phyloP scores from a whole-genome alignment of 30 jellyfish, hydroid and myxozoan genomes.

The Catostylus mosaicus region DNA sequence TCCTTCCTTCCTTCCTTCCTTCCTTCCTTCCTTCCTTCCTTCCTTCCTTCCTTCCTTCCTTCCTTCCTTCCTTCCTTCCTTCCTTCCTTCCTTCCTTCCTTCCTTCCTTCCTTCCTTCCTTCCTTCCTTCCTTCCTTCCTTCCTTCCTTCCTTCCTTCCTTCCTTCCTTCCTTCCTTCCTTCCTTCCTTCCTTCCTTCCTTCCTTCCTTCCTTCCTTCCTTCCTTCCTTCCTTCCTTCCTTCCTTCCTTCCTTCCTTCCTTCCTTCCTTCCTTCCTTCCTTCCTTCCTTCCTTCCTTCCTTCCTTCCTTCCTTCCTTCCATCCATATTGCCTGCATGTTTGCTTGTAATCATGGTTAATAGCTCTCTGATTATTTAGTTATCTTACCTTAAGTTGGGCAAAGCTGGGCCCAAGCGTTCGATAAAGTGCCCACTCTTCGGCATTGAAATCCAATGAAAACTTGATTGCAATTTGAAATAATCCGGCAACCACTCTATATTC shows the following conservation, averaged over 20 bases:
- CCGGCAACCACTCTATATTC: slow-evolving; percentile 63
- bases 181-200: background rate
- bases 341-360: background rate
- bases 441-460: slow-evolving; percentile 47
- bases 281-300: background rate
- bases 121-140: background rate
- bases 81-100: background rate
- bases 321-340: background rate
- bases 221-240: background rate
- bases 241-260: background rate
- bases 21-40: background rate
- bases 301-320: background rate
- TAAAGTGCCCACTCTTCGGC: slow-evolving; percentile 87
- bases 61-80: background rate
- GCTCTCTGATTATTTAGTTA: background rate
- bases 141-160: background rate
- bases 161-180: background rate
- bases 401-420: slow-evolving; percentile 83
- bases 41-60: background rate
- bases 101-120: background rate
- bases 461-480: slow-evolving; percentile 67
- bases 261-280: background rate
- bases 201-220: background rate
- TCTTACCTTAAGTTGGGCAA: slow-evolving; percentile 79
- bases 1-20: background rate